Evolutionary conservation across 2,113 vertebrate genomes (phyloP).

Genomic region (Pyxicephalus adspersus): DNA sequence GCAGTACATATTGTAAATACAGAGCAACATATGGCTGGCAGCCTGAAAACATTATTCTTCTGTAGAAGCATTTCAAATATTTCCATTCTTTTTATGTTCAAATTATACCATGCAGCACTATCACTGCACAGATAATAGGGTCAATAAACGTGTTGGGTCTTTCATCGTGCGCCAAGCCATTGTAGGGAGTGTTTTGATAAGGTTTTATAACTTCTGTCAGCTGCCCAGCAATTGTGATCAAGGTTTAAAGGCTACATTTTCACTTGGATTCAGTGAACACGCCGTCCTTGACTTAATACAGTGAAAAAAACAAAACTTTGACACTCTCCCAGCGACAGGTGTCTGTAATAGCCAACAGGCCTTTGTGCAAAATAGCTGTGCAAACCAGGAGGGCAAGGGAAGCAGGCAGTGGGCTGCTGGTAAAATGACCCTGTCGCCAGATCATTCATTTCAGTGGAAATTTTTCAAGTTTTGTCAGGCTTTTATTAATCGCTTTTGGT

Average conservation of each 20-base stretch:
- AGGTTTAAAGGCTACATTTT: conserved; percentile 44
- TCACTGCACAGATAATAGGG: conserved; percentile 20
- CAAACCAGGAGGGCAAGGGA: no score
- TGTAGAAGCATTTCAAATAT: conserved; percentile 9
- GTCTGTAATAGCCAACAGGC: neutral
- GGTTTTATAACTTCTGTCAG: conserved; percentile 17
- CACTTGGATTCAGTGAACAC: neutral
- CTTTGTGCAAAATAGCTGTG: no score
- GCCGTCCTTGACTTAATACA: neutral
- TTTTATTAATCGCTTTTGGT: no score
- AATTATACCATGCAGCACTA: neutral
- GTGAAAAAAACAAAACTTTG: neutral
- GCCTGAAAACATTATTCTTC: conserved; percentile 12
- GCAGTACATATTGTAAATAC: neutral
- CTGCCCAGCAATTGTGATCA: conserved; percentile 27
- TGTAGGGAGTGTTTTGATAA: conserved; percentile 32
- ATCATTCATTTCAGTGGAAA: no score
- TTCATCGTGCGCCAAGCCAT: conserved; percentile 40
- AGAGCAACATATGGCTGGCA: neutral
- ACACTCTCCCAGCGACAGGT: neutral
- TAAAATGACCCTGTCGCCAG: no score
- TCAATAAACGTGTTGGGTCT: conserved; percentile 11
- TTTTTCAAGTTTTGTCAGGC: no score
- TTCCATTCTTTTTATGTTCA: conserved; percentile 3
- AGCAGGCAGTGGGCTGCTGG: no score